Evolutionary conservation across 1,140 invertebrate genomes (phyloP).

Genomic region (Amphibalanus amphitrite): DNA sequence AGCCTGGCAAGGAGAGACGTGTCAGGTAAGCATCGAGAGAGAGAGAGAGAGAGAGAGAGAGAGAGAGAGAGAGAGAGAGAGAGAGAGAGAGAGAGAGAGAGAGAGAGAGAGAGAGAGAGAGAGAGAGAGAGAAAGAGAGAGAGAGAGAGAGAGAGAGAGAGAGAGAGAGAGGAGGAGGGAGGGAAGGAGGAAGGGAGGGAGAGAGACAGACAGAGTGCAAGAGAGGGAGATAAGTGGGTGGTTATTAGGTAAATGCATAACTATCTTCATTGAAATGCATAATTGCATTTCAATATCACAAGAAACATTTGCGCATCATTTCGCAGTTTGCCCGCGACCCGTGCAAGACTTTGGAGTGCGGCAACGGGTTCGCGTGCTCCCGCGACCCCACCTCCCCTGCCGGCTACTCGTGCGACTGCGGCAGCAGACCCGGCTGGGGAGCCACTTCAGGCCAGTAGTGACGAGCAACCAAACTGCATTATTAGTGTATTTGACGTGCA

Average conservation of each 20-base stretch:
- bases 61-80: background rate
- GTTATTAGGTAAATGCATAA: background rate
- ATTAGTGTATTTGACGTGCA: too few species aligned
- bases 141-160: background rate
- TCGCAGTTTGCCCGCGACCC: background rate
- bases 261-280: background rate
- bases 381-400: background rate
- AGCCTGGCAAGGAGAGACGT: constrained; percentile 6
- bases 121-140: constrained; percentile 4
- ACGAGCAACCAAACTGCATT: too few species aligned
- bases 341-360: background rate
- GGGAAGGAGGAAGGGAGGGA: background rate
- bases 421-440: background rate
- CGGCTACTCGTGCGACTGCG: background rate
- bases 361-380: background rate
- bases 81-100: constrained; percentile 8
- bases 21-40: constrained; percentile 6
- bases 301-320: too few species aligned
- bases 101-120: background rate
- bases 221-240: background rate
- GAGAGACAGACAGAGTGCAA: constrained; percentile 4
- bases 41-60: constrained; percentile 8
- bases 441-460: background rate
- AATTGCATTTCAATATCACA: too few species aligned
- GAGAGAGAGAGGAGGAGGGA: constrained; percentile 8